Conservation (phyloP, 1,140 invertebrate genomes). For the Hylaeus volcanicus region DNA sequence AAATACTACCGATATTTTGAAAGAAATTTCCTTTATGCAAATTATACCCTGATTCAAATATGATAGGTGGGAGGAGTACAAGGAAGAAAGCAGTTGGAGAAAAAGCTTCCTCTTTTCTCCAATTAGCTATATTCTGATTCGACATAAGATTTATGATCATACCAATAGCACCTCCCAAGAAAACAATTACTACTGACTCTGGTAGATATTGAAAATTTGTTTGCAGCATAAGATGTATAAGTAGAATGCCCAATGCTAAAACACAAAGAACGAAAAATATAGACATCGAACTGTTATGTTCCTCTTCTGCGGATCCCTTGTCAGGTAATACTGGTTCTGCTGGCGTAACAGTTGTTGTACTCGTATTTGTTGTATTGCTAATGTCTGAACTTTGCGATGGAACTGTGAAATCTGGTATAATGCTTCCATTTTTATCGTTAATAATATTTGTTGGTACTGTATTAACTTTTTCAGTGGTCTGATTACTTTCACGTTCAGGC, state of each 20-base stretch:
- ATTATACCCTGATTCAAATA: constrained; percentile 99
- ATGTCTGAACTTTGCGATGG: constrained; percentile 48
- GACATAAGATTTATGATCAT: constrained; percentile 95
- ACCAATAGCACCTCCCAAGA: constrained; percentile 95
- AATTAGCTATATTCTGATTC: constrained; percentile 93
- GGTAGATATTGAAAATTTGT: constrained; percentile 98
- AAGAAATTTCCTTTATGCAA: constrained; percentile 99
- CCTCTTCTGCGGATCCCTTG: constrained; percentile 94
- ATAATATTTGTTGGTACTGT: not conserved
- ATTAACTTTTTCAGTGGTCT: constrained; percentile 40
- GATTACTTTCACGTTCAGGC: constrained; percentile 19
- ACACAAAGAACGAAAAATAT: constrained; percentile 98
- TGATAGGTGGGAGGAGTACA: constrained; percentile 97
- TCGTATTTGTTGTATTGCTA: constrained; percentile 75
- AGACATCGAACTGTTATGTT: constrained; percentile 97
- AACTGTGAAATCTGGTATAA: constrained; percentile 27
- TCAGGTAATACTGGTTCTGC: constrained; percentile 88
- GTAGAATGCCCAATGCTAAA: constrained; percentile 93
- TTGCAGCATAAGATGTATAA: constrained; percentile 97
- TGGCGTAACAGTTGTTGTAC: constrained; percentile 81
- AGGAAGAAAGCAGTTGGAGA: constrained; percentile 98
- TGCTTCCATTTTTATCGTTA: constrained; percentile 42
- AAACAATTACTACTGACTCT: constrained; percentile 98
- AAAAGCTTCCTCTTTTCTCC: constrained; percentile 98
- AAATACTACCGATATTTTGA: constrained; percentile 96